Conservation (phyloP, 2,888 invertebrate species). For the Trachelus iudaicus region DNA sequence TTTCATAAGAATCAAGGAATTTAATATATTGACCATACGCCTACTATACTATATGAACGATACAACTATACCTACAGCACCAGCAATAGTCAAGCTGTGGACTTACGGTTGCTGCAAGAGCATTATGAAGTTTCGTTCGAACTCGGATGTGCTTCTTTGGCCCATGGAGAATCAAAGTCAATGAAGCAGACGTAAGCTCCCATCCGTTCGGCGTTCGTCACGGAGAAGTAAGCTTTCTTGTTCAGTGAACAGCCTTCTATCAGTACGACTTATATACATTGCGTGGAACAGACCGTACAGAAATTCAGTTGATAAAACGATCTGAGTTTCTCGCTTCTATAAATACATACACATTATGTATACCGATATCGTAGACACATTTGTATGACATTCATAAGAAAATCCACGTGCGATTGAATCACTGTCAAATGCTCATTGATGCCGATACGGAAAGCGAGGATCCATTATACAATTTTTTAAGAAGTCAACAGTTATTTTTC, state of each 20-base stretch:
- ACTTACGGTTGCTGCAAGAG: background rate
- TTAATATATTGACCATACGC: background rate
- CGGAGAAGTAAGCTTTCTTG: constrained; percentile 20
- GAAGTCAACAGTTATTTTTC: background rate
- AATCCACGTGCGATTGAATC: background rate
- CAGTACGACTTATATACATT: background rate
- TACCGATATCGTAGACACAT: background rate
- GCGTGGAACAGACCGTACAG: background rate
- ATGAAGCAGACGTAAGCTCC: constrained; percentile 15
- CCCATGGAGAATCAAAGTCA: background rate
- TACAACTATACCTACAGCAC: background rate
- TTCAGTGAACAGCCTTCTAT: constrained; percentile 19
- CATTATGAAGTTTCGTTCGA: background rate
- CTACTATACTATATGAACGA: background rate
- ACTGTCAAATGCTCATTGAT: too few relatives aligned
- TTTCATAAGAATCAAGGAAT: background rate
- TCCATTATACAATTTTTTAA: background rate
- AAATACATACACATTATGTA: too few relatives aligned
- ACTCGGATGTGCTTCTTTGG: background rate
- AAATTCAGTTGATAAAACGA: background rate
- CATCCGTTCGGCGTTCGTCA: constrained; percentile 26
- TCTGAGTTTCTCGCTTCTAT: too few relatives aligned
- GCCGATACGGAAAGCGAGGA: too few relatives aligned
- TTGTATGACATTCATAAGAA: background rate
- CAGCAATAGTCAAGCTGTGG: background rate